These are phyloP conservation scores for Lagenorhynchus albirostris DNA, from an alignment of 2,113 vertebrate genomes.

Conservation along the genomic window DNA sequence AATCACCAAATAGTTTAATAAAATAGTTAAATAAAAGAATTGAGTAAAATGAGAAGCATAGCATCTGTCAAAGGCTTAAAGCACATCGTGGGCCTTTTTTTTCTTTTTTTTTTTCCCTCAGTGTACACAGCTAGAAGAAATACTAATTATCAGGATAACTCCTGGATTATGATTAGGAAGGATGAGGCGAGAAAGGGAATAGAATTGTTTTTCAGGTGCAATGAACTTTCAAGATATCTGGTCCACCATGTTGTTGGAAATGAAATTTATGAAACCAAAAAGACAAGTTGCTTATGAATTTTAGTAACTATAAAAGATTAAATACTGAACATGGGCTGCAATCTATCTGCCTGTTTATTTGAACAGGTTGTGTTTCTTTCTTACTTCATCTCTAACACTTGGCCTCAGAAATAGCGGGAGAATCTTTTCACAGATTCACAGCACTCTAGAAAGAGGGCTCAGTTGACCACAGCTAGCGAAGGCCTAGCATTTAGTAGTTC, in stretches of 20 bases:
- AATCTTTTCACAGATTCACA: not conserved
- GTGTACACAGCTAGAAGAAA: not conserved
- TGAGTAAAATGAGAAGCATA: slow-evolving; percentile 30
- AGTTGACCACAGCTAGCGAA: not conserved
- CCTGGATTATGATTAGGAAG: not conserved
- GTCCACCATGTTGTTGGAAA: not conserved
- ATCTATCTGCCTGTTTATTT: not conserved
- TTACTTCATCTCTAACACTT: not conserved
- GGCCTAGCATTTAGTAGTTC: not conserved
- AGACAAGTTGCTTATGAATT: not conserved
- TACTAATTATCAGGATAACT: not conserved
- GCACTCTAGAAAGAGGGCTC: not conserved
- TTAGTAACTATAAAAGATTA: not conserved
- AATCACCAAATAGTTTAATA: not conserved
- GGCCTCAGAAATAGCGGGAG: not conserved
- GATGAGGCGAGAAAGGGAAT: not conserved
- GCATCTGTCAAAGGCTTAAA: not conserved
- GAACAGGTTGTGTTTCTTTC: not conserved
- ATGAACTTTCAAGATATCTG: not conserved
- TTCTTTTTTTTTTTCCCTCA: not conserved
- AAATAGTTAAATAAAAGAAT: slow-evolving; percentile 20
- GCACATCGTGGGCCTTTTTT: not conserved
- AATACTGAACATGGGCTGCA: not conserved
- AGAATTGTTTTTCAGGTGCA: not conserved
- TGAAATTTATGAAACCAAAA: not conserved